Evolutionary conservation across 2,113 vertebrate species (phyloP).

Genomic region (Oreocharis arfaki): DNA sequence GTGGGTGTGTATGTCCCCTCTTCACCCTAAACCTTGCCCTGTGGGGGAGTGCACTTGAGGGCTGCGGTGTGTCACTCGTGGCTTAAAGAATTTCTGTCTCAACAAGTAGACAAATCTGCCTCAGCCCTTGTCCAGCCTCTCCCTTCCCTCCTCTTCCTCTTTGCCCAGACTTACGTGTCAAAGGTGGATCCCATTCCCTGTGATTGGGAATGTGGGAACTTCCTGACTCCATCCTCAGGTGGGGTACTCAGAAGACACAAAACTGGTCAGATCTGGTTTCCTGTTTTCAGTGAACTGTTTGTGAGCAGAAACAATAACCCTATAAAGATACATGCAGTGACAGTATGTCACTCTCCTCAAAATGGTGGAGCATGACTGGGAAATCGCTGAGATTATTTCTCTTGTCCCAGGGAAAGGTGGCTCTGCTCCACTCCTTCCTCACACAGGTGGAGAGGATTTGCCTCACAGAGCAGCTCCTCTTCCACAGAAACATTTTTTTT

Average conservation of each 20-base stretch:
- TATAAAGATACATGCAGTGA: background rate
- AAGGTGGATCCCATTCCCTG: background rate
- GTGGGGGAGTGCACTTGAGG: background rate
- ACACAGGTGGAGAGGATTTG: background rate
- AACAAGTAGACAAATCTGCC: background rate
- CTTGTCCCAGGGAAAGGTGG: background rate
- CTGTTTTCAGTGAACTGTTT: background rate
- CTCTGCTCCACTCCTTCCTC: background rate
- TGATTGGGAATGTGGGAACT: background rate
- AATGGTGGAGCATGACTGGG: background rate
- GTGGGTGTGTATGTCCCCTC: background rate
- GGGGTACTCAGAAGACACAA: background rate
- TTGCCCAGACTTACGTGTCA: background rate
- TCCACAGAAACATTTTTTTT: fast-evolving
- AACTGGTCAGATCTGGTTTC: background rate
- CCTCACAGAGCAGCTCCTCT: background rate
- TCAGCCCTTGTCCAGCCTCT: background rate
- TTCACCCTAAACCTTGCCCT: background rate
- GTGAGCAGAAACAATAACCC: background rate
- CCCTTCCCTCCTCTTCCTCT: background rate
- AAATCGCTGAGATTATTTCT: background rate
- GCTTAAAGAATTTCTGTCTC: background rate
- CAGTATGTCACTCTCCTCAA: fast-evolving
- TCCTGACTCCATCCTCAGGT: background rate
- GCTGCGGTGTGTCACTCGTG: fast-evolving